Evolutionary conservation across 2,888 invertebrate genomes (phyloP).

Genomic region (Mactromeris polynyma): DNA sequence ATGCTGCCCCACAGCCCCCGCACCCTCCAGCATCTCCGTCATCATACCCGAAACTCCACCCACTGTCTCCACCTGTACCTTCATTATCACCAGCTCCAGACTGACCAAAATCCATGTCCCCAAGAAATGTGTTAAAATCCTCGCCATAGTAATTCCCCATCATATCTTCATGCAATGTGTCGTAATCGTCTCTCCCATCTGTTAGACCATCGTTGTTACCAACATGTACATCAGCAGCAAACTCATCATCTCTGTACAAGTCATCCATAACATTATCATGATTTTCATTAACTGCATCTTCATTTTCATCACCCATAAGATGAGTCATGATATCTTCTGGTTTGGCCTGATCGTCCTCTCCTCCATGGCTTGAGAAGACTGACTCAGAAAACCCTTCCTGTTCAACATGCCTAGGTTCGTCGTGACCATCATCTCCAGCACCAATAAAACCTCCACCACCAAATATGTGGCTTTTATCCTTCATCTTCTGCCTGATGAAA

Average conservation of each 20-base stretch:
- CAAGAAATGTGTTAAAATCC: constrained; percentile 61
- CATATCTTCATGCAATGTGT: constrained; percentile 54
- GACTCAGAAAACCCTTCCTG: constrained; percentile 31
- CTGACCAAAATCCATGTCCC: constrained; percentile 67
- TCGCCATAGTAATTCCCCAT: constrained; percentile 53
- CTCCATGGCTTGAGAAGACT: constrained; percentile 20
- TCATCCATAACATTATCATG: constrained; percentile 50
- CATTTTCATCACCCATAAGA: constrained; percentile 36
- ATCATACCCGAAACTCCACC: constrained; percentile 62
- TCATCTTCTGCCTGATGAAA: constrained; percentile 68
- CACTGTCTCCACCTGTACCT: constrained; percentile 39
- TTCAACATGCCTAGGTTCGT: not conserved
- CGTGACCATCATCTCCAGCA: constrained; percentile 2
- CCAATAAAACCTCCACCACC: constrained; percentile 42
- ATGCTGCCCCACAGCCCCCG: constrained; percentile 50
- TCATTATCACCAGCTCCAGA: constrained; percentile 62
- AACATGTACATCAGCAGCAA: not conserved
- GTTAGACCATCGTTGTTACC: not conserved
- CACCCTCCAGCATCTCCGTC: constrained; percentile 66
- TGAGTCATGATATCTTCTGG: constrained; percentile 45
- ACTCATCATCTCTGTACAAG: constrained; percentile 47
- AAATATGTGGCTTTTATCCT: not conserved
- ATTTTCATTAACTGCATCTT: constrained; percentile 43
- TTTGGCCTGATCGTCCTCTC: constrained; percentile 39
- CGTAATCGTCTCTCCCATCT: not conserved